phyloP scores from a whole-genome alignment of 1,140 invertebrate species.

The Orchestia grillus region DNA sequence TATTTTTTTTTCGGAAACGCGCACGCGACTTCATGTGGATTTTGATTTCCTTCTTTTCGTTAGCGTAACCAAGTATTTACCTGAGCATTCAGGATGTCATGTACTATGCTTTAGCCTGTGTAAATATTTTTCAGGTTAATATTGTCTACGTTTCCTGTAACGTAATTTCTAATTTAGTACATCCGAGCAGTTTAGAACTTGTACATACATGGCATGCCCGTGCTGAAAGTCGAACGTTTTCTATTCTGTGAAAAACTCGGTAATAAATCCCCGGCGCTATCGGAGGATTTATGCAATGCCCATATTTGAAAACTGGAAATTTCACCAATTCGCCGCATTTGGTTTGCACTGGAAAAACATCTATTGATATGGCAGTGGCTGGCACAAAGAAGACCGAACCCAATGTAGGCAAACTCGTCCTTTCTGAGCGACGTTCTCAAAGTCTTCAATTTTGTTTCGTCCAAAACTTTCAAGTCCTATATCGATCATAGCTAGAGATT shows the following conservation, averaged over 20 bases:
- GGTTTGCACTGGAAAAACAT: neutral
- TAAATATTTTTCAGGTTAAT: no score
- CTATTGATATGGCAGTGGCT: neutral
- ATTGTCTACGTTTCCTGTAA: no score
- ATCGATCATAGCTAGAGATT: neutral
- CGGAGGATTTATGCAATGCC: neutral
- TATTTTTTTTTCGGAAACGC: no score
- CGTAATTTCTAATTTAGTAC: no score
- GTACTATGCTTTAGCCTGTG: no score
- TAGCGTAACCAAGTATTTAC: no score
- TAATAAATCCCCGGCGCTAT: neutral
- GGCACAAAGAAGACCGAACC: neutral
- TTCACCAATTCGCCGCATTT: neutral
- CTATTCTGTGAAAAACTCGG: neutral
- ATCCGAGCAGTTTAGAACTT: neutral
- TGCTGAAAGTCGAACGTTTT: neutral
- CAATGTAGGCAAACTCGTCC: neutral
- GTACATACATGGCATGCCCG: neutral
- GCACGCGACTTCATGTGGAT: no score
- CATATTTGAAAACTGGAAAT: neutral
- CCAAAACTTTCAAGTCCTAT: neutral
- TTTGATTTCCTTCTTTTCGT: no score
- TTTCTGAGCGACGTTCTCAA: neutral
- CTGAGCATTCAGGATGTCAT: no score
- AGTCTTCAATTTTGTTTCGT: neutral